Evolutionary conservation across 2,113 vertebrate genomes (phyloP), one percentile per base, ranked within the genome.

Genomic region (Microcebus ravelobensis): DNA sequence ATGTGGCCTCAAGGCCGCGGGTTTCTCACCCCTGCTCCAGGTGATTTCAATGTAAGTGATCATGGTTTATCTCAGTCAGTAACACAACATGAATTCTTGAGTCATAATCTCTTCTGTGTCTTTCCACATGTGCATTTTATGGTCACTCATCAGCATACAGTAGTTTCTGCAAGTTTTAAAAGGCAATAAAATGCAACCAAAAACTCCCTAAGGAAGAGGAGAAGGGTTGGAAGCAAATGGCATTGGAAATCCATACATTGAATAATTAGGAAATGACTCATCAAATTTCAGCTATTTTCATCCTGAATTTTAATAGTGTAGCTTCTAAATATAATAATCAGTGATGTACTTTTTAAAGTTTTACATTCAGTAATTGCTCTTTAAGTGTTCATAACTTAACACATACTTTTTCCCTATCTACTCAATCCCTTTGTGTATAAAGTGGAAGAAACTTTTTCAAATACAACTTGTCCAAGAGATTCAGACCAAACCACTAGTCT

Each of bases 231-330:
- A 91, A 92, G 61, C 48, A 96, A 97, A 90, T 55, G 13, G 27
- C 34, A 91, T 36, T 97, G 77, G 76, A 95, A 96, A 97, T 93
- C 81, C 48, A 95, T 96, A 61, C 74, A 12, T 45, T 90, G 84
- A 81, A 87, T 90, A 94, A 92, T 92, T 90, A 96, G 63, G 45
- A 91, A 96, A 61, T 82, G 39, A 90, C 20, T 93, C 83, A 91
- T 92, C 87, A 95, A 65, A 90, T 88, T 91, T 90, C 67, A 96
- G 63, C 73, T 80, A 59, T 84, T 94, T 86, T 86, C n/a, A 90
- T 91, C 42, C 48, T 89, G 83, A 89, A 48, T 96, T 85, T 88
- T 50, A 95, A 94, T 71, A 87, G 18, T 55, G 9, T 85, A 39
- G 13, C 48, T 94, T 94, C 85, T 92, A 92, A 92, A 94, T 82